Evolutionary conservation across 2,797 vertebrate genomes (phyloP).

Genomic region (Sebastolobus alascanus): DNA sequence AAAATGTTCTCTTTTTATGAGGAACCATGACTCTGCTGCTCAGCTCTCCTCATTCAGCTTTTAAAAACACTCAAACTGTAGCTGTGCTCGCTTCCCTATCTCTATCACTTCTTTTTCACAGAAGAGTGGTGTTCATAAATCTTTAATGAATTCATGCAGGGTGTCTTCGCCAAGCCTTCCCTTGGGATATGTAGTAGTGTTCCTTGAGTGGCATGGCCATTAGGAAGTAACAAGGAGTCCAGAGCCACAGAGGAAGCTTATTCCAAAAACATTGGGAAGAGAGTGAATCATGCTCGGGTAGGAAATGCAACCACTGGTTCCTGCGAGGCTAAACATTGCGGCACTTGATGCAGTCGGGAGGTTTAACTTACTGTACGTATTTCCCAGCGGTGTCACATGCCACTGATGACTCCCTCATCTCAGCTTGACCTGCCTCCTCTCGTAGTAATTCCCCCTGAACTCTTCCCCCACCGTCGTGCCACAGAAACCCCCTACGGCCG

Average conservation of each 20-base stretch:
- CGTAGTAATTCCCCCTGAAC: conserved; percentile 61
- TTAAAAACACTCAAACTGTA: conserved; percentile 54
- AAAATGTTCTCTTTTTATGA: conserved; percentile 49
- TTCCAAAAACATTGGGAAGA: conserved; percentile 47
- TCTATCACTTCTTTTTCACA: conserved; percentile 61
- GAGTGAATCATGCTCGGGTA: conserved; percentile 37
- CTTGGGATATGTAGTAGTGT: conserved; percentile 53
- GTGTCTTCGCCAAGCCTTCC: conserved; percentile 53
- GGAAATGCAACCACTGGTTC: conserved; percentile 31
- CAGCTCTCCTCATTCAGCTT: conserved; percentile 62
- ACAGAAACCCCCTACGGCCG: conserved; percentile 34
- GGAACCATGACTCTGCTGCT: conserved; percentile 55
- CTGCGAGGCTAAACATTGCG: conserved; percentile 18
- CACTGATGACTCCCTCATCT: conserved; percentile 55
- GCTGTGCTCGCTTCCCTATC: conserved; percentile 57
- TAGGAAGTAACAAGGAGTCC: conserved; percentile 50
- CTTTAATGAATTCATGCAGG: conserved; percentile 54
- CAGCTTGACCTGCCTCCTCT: conserved; percentile 62
- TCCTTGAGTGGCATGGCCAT: conserved; percentile 44
- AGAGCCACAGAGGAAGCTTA: conserved; percentile 35
- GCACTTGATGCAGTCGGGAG: conserved; percentile 34
- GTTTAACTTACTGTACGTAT: conserved; percentile 51
- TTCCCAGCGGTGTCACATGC: conserved; percentile 40
- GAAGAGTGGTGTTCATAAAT: conserved; percentile 66
- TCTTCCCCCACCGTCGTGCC: conserved; percentile 33